Evolutionary conservation across 2,797 vertebrate species (phyloP).

Genomic region (Rousettus madagascariensis): DNA sequence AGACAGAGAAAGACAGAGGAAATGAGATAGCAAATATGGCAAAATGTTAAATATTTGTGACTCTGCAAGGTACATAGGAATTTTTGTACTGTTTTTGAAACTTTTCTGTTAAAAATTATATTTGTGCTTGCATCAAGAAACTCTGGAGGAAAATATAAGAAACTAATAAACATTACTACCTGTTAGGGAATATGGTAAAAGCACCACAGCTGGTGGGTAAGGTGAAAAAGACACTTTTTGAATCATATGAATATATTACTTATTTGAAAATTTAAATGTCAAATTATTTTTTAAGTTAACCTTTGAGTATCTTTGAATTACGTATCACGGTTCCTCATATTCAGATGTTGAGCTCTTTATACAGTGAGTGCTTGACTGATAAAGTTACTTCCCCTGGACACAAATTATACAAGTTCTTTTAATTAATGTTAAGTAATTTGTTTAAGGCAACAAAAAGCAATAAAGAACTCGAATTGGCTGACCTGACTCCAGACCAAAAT

Average conservation of each 20-base stretch:
- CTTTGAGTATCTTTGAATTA: background rate
- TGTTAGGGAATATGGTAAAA: background rate
- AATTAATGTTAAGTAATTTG: background rate
- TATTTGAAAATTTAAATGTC: background rate
- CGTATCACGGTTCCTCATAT: background rate
- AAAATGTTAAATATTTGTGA: background rate
- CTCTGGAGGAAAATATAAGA: background rate
- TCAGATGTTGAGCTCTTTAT: background rate
- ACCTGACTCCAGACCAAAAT: background rate
- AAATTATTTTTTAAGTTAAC: background rate
- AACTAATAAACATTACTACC: background rate
- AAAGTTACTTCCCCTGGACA: background rate
- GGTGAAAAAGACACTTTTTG: background rate
- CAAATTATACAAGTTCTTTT: background rate
- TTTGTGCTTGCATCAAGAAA: background rate
- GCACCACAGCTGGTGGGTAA: background rate
- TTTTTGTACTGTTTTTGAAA: background rate
- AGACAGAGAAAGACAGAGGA: background rate
- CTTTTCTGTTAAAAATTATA: background rate
- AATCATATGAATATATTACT: background rate
- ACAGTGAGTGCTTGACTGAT: background rate
- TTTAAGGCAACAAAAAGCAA: background rate
- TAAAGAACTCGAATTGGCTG: background rate
- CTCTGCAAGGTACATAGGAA: background rate
- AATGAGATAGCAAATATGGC: background rate